These are phyloP conservation scores for Helarctos malayanus DNA, from an alignment of 2,797 vertebrate species.

Conservation along the genomic window DNA sequence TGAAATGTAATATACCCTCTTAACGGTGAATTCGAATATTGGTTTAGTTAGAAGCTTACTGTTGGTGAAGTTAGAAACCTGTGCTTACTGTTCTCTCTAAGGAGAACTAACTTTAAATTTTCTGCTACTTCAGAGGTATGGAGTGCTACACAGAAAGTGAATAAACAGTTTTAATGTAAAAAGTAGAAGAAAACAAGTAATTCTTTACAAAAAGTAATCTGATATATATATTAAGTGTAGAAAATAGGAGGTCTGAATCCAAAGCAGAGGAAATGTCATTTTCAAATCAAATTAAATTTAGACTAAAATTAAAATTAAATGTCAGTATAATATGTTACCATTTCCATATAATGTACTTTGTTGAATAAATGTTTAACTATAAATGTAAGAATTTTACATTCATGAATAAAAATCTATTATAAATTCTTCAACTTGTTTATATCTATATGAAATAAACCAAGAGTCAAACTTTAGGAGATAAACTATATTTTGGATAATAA, in stretches of 20 bases:
- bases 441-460: background rate
- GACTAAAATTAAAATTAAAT: conserved; percentile 6
- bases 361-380: background rate
- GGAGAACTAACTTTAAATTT: conserved; percentile 50
- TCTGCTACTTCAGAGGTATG: background rate
- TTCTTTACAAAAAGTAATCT: background rate
- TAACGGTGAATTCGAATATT: conserved; percentile 41
- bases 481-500: background rate
- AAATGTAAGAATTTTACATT: background rate
- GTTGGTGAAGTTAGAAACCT: conserved; percentile 16
- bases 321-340: background rate
- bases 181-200: background rate
- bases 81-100: background rate
- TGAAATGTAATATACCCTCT: background rate
- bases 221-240: background rate
- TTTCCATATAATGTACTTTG: background rate
- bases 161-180: conserved; percentile 9
- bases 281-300: conserved; percentile 21
- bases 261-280: background rate
- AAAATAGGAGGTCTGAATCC: background rate
- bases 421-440: background rate
- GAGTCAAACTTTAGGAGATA: background rate
- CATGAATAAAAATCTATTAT: background rate
- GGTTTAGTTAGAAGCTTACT: conserved; percentile 21
- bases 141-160: background rate